Evolutionary conservation across 2,113 vertebrate species (phyloP).

Genomic region (Cichladusa arquata): DNA sequence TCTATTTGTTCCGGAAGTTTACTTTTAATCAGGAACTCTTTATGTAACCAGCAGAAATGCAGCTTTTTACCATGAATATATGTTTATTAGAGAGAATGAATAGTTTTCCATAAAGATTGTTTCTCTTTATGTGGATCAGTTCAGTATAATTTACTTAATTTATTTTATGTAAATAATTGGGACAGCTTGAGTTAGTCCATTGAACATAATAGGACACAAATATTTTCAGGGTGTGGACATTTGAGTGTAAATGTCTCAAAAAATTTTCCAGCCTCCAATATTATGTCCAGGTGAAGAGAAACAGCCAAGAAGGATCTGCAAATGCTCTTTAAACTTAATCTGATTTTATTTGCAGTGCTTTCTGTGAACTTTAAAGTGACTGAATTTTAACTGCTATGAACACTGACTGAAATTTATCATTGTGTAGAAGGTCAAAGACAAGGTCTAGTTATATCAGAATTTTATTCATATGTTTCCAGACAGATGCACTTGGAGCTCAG

Average conservation of each 20-base stretch:
- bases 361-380: conserved; percentile 40
- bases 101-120: not conserved
- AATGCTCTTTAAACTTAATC: conserved; percentile 50
- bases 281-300: not conserved
- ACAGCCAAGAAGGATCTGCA: not conserved
- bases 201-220: not conserved
- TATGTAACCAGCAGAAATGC: not conserved
- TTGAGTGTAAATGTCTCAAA: not conserved
- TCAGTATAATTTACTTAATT: not conserved
- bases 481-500: not conserved
- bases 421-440: conserved; percentile 24
- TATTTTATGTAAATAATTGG: not conserved
- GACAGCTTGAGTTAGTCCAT: not conserved
- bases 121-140: not conserved
- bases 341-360: conserved; percentile 42
- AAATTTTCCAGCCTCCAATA: not conserved
- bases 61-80: not conserved
- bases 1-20: not conserved
- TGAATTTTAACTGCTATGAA: not conserved
- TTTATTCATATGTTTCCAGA: not conserved
- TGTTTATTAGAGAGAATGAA: not conserved
- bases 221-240: not conserved
- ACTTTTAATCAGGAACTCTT: not conserved
- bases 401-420: conserved; percentile 16
- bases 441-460: not conserved